Evolutionary conservation across 2,113 vertebrate species (phyloP), one percentile per base, ranked within the genome.

Genomic region (Phoxinus phoxinus): DNA sequence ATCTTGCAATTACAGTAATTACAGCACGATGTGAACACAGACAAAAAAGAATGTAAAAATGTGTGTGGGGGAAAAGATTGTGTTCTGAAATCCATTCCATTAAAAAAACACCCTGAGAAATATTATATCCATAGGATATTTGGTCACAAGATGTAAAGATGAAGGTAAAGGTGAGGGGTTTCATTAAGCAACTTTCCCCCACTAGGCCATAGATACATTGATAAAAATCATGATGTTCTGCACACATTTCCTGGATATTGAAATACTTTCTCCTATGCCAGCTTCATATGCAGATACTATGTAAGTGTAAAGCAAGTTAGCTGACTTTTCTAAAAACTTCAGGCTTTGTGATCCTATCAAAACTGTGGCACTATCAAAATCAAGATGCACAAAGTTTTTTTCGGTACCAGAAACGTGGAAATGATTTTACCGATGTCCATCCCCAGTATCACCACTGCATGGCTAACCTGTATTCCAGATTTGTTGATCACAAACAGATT

Each of bases 1-100:
- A 69, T 69, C 10, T 69, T 69, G 65, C 10, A 69, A 37, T 37
- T 69, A 69, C 17, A 69, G 8, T 69, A 69, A 69, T 37, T 73
- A 19, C 21, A 23, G 21, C 35, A 72, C 44, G 17, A 69, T 3
- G 21, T 44, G 69, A 72, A 44, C 35, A 72, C 10, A 41, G 35
- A 72, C 23, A 1, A 4, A 72, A 10, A 44, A 71, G 8, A 23
- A 71, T 37, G 32, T 71, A 19, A 71, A 71, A 1, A 37, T 12
- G 23, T 3, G n/a, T n/a, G n/a, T n/a, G n/a, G n/a, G 19, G 21
- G 41, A n/a, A 25, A 37, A 69, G 19, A 10, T 1, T 1, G 9
- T 4, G 23, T 59, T 9, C 1, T 59, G 23, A 59, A 59, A 59
- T n/a, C 3, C 21, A 59, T 59, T 10, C 9, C 2, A 59, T 56